Base-by-base conservation (phyloP, 2,113 vertebrate species). In the Epinephelus fuscoguttatus region DNA sequence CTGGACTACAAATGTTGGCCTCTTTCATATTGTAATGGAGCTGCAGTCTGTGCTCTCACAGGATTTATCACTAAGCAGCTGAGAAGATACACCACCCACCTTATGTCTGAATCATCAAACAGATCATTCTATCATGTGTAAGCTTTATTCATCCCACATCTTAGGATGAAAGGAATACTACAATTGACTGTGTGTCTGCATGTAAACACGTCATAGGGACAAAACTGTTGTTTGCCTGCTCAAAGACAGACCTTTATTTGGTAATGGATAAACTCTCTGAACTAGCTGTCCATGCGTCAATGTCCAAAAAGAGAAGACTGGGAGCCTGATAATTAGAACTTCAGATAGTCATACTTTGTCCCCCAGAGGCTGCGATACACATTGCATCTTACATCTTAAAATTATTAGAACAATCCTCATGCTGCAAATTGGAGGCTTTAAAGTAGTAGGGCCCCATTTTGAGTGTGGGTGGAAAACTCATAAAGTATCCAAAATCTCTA, bases 101-200 rank as follows among this genome's bases (percentile, higher is more conserved):
- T 33, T 59, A 15, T 63, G 37, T 1, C 23, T 89, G 78, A 67
- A 33, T 75, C 56, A 71, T 61, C 62, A 17, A 5, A 72, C 33
- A 52, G 23, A 61, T 72, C 30, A 64, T 23, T 49, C 42, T 27
- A 17, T 25, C 21, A 60, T 74, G 47, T 23, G 13, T 23, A 47
- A 56, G 60, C 59, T 80, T 56, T 15, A 57, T 66, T 69, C 18
- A 23, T 4, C 18, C 71, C 64, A 70, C 49, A 57, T 30, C 10
- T 30, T 19, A 27, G 69, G 19, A 52, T 49, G 19, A 75, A 57
- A 25, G 33, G 9, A 47, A 60, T 40, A 27, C 56, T 55, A 78
- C 11, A 6, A 21, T 30, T 55, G 4, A 8, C 21, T 53, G 17
- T 25, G 33, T 53, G 50, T 45, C 21, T 55, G 52, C 4, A 18